These are phyloP conservation scores for Mycalesis mineus DNA, from an alignment of 2,888 invertebrate species.

Conservation along the genomic window DNA sequence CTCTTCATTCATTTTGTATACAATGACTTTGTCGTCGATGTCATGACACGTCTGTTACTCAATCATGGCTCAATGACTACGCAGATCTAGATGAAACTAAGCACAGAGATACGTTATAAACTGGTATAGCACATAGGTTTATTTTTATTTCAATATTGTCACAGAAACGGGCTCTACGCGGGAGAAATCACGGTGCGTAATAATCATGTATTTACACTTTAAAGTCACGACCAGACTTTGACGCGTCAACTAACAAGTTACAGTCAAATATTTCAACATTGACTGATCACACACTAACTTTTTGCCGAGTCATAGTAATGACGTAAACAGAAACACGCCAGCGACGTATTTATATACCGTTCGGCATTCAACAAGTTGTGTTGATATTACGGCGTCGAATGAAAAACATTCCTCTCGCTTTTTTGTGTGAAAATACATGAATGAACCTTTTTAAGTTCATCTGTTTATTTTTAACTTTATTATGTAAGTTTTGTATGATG, in stretches of 20 bases:
- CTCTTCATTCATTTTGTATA: too few species aligned
- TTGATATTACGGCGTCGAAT: background rate
- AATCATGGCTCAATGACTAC: too few species aligned
- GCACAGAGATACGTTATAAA: too few species aligned
- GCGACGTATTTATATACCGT: background rate
- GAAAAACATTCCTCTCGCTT: background rate
- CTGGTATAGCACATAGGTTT: too few species aligned
- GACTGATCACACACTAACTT: background rate
- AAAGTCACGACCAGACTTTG: too few species aligned
- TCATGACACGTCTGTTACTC: too few species aligned
- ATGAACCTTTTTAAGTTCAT: background rate
- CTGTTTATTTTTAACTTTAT: background rate
- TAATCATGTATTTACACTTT: too few species aligned
- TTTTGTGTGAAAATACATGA: background rate
- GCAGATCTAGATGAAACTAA: too few species aligned
- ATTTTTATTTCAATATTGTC: too few species aligned
- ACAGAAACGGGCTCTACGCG: too few species aligned
- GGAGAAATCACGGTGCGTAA: too few species aligned
- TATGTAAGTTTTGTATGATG: background rate
- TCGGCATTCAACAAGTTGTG: constrained; percentile 2
- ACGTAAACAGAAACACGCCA: constrained; percentile 1
- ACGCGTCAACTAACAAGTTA: background rate
- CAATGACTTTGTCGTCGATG: too few species aligned
- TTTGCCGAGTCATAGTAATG: background rate
- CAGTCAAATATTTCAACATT: background rate